Evolutionary conservation across 2,888 invertebrate genomes (phyloP), one percentile per base, ranked within the genome.

Genomic region (Harpalus rufipes): DNA sequence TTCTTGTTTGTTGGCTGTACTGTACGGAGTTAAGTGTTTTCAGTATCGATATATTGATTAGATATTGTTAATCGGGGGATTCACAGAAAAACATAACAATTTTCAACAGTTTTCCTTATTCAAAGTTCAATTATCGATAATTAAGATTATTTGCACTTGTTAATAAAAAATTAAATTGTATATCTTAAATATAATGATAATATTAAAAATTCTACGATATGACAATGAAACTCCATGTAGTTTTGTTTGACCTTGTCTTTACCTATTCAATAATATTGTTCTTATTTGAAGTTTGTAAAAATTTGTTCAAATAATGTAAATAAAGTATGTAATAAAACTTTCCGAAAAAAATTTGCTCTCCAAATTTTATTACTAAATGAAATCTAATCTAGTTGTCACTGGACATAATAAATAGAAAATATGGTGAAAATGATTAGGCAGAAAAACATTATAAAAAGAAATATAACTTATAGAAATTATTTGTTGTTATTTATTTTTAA

Each of bases 71-170:
- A 39, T 58, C 8, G 3, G 78, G 76, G 78, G 78, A 78, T 78
- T 78, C 78, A 78, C 78, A 78, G 78, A 78, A 78, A n/a, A 56
- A 58, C 59, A n/a, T 32, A 7, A 58, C 21, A 32, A 21, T 16
- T 78, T n/a, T 78, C 14, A 14, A 8, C 2, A 56, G 7, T 32
- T 78, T 78, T 78, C 39, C 78, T 59, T n/a, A 7, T 41, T 56
- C 32, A 21, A 78, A 58, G 58, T 56, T 78, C 32, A 58, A 32
- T 14, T 18, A 32, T 16, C 8, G 72, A 74, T 74, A 74, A 39
- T 51, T 51, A 10, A 51, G 44, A 51, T 51, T 8, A 51, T 51
- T 8, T 51, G 44, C 10, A 51, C 10, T 51, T 51, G 8, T 51
- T 51, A 51, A 10, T 10, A 51, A 51, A 51, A 10, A 51, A 51